These are phyloP conservation scores for Nyleta sp. DNA, from an alignment of 2,888 invertebrate genomes.

Conservation along the genomic window DNA sequence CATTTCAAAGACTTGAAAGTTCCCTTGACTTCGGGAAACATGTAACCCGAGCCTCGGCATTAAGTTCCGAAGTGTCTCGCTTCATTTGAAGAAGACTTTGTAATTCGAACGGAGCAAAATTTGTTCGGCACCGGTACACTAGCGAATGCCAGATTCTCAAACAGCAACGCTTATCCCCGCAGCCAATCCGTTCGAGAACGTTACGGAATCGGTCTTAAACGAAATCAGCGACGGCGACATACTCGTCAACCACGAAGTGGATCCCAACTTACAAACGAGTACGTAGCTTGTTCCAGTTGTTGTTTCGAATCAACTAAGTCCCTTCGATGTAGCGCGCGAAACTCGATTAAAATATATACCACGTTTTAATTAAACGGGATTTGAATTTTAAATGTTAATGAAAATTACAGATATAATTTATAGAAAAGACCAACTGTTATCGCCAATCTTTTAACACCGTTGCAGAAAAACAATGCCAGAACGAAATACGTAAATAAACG, in stretches of 20 bases:
- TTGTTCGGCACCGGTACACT: slow-evolving; percentile 33
- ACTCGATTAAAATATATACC: slow-evolving; percentile 41
- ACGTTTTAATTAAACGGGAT: too few relatives aligned
- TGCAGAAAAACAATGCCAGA: too few relatives aligned
- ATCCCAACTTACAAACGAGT: slow-evolving; percentile 85
- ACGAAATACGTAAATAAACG: too few relatives aligned
- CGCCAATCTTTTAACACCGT: too few relatives aligned
- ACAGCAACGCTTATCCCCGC: slow-evolving; percentile 50
- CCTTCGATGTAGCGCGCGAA: slow-evolving; percentile 23
- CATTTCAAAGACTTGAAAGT: slow-evolving; percentile 46
- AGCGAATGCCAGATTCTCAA: slow-evolving; percentile 51
- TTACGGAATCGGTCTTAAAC: slow-evolving; percentile 83
- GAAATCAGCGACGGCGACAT: slow-evolving; percentile 83
- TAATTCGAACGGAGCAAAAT: slow-evolving; percentile 46
- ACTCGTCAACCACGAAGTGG: slow-evolving; percentile 84
- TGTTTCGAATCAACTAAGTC: slow-evolving; percentile 29
- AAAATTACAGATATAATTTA: too few relatives aligned
- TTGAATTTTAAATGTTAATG: too few relatives aligned
- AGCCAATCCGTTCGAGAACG: slow-evolving; percentile 82
- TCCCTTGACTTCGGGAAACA: slow-evolving; percentile 44
- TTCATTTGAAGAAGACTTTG: slow-evolving; percentile 57
- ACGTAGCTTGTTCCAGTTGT: slow-evolving; percentile 75
- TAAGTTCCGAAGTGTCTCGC: slow-evolving; percentile 44
- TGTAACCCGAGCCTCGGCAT: slow-evolving; percentile 45
- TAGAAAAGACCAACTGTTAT: too few relatives aligned